A percentile compares a stretch with the other conserved stretches of the same genome.
Evolutionary conservation across 2,888 invertebrate genomes (phyloP).

Genomic region (Hesperia comma): DNA sequence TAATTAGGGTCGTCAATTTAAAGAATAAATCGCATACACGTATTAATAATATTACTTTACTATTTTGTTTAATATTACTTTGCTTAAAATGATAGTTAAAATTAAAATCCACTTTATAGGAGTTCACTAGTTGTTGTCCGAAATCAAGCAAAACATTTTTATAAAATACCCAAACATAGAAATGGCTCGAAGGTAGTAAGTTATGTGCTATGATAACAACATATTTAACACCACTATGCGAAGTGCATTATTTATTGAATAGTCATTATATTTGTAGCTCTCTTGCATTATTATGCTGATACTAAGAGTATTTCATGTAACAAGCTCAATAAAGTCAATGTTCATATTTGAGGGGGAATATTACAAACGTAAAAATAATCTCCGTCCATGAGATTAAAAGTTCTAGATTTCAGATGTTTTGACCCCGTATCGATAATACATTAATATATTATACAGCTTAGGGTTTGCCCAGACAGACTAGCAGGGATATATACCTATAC

Average conservation of each 20-base stretch:
- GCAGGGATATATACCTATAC: conserved; percentile 12
- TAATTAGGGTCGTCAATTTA: too few species aligned
- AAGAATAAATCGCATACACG: too few species aligned
- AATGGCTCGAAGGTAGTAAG: not conserved
- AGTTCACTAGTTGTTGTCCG: not conserved
- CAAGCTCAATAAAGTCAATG: conserved; percentile 17
- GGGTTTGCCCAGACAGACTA: conserved; percentile 15
- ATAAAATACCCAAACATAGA: not conserved
- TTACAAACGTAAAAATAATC: conserved; percentile 55
- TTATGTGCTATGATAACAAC: conserved; percentile 10
- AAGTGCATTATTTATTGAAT: conserved; percentile 18
- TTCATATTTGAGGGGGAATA: conserved; percentile 42
- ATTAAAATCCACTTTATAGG: too few species aligned
- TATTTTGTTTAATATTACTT: too few species aligned
- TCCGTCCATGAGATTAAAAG: conserved; percentile 72
- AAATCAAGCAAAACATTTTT: conserved; percentile 9
- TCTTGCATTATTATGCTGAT: conserved; percentile 29
- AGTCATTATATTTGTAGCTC: conserved; percentile 24
- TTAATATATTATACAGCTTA: conserved; percentile 13
- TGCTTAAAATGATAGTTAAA: not conserved
- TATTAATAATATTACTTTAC: too few species aligned
- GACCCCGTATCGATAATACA: conserved; percentile 4
- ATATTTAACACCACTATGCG: conserved; percentile 25
- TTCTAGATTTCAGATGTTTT: conserved; percentile 36
- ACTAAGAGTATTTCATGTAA: conserved; percentile 12